Evolutionary conservation across 2,888 invertebrate genomes (phyloP), one percentile per base, ranked within the genome.

Genomic region (Drosophila neutralis): DNA sequence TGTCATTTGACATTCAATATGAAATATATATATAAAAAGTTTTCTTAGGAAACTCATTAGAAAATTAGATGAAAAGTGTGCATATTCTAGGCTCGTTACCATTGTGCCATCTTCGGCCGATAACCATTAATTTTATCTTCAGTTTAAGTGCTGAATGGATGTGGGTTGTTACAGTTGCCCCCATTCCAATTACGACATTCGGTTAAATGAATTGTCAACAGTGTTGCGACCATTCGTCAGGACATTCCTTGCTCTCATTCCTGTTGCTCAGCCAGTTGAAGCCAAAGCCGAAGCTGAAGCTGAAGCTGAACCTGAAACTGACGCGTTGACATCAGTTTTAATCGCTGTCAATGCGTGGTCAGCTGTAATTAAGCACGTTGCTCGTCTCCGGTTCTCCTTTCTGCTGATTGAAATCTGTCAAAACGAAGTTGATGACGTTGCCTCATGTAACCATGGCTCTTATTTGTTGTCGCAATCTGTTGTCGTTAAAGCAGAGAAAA

Each of bases 381-480:
- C 72, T 57, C 33, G 56, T 13, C 5, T 1, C 21, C 6, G 15
- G 15, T 11, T 42, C 40, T 6, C 18, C 21, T 18, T 42, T 45
- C 49, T 27, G 35, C 73, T 89, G 87, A 84, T 84, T 87, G 89
- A 89, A 87, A 82, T 88, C 90, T 76, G 82, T 83, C 89, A 88
- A 88, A 87, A 24, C 24, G 45, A 83, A 75, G 77, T 57, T 69
- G 70, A 78, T 54, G 65, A 62, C 70, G 51, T 31, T 72, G 53
- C 49, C 45, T 18, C 63, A 49, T 62, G 51, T 21, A 51, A 10
- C 56, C 36, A 40, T 31, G 10, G 53, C 45, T 31, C 10, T 38
- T 52, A 52, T 70, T 49, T 61, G 67, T 57, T 48, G 35, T 53
- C 38, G 48, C 59, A 51, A 78, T 78, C 52, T 56, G 35, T 48